Conservation (phyloP, 2,888 invertebrate genomes). For the Chaitophorus viminalis region DNA sequence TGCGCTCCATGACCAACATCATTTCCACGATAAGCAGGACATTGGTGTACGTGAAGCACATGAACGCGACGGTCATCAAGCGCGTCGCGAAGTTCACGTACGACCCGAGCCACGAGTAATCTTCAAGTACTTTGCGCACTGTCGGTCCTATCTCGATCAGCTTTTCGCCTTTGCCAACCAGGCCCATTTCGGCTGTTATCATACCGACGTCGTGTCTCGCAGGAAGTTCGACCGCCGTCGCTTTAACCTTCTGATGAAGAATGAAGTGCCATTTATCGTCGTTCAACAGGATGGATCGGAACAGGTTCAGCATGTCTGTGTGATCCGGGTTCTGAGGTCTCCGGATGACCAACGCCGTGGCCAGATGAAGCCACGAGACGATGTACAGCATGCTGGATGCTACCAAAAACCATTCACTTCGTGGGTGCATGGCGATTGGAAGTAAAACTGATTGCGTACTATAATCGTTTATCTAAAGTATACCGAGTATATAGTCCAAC, state of each 20-base stretch:
- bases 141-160: neutral
- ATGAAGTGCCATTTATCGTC: too few species aligned
- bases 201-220: neutral
- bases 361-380: neutral
- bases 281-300: too few species aligned
- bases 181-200: neutral
- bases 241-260: too few species aligned
- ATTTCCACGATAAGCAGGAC: neutral
- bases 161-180: neutral
- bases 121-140: neutral
- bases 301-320: too few species aligned
- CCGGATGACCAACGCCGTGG: neutral
- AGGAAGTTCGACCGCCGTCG: neutral
- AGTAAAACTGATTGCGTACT: too few species aligned
- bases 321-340: too few species aligned
- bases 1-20: neutral
- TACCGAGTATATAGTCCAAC: too few species aligned
- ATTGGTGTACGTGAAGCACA: neutral
- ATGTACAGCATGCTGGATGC: neutral
- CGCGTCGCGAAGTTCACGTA: neutral
- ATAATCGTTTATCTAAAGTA: too few species aligned
- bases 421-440: too few species aligned
- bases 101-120: neutral
- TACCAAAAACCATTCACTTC: too few species aligned
- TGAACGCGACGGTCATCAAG: neutral